Evolutionary conservation across 1,140 invertebrate genomes (phyloP), one percentile per base, ranked within the genome.

Genomic region (Nephila pilipes): DNA sequence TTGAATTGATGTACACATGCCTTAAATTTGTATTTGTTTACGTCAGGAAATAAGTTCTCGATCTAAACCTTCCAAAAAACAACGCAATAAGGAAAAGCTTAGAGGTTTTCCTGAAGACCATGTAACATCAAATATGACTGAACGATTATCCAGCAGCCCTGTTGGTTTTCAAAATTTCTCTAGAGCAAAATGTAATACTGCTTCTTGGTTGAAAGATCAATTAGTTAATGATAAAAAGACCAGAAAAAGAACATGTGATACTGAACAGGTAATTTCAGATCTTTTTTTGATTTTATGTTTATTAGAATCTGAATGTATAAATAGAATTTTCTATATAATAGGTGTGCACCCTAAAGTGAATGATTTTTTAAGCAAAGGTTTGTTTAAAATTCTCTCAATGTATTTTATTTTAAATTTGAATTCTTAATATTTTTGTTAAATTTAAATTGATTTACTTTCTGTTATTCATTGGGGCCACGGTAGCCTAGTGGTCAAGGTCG

Each of bases 171-270:
- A 65, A 32, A 65, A 63, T 87, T 46, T 22, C 20, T 16, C 85
- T 10, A 36, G 85, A 65, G 85, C 22, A n/a, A 87, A 87, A 25
- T n/a, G 60, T 32, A 87, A 87, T 87, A 87, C 85, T 65, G 36
- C 85, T 38, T 14, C 85, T 60, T 87, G 85, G 60, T 36, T 69
- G 20, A 65, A 54, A 69, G 85, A 65, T 65, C 85, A 87, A 69
- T 12, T 65, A 25, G 36, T n/a, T 16, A 69, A 87, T 65, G 85
- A 87, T 20, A 20, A 87, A 69, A 87, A 87, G 38, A 38, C 60
- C 3, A 87, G 32, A 69, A 32, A n/a, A 87, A 65, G 60, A 69
- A 29, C n/a, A 58, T n/a, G 18, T 54, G 60, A 46, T n/a, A 38
- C 60, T n/a, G 85, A 87, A 65, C 60, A 87, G 60, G 85, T 87